Conservation (phyloP, 2,797 vertebrate genomes). For the Micromesistius poutassou region DNA sequence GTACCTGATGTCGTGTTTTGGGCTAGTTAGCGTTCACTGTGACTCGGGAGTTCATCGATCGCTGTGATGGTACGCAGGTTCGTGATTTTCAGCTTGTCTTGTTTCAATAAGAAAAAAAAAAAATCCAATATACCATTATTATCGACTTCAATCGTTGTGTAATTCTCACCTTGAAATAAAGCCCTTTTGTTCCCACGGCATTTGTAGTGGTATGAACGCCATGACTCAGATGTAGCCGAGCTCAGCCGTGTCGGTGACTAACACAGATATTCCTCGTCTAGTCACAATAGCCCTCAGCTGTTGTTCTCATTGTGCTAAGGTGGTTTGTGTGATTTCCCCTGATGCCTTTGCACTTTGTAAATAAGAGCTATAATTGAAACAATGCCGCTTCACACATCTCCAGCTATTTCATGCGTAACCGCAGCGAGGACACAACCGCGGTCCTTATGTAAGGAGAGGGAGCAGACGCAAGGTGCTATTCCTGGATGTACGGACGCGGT, state of each 20-base stretch:
- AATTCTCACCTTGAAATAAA: not conserved
- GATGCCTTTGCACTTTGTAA: not conserved
- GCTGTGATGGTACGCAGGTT: not conserved
- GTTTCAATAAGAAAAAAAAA: not conserved
- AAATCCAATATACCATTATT: not conserved
- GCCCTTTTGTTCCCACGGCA: not conserved
- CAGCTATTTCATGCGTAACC: not conserved
- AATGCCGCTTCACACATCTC: not conserved
- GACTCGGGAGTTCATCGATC: not conserved
- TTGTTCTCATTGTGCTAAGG: not conserved
- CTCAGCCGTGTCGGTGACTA: not conserved
- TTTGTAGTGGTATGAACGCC: not conserved
- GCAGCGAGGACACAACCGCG: not conserved
- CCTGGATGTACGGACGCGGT: not conserved
- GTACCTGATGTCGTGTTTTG: not conserved
- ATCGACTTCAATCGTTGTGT: not conserved
- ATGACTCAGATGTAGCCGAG: not conserved
- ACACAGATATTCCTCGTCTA: not conserved
- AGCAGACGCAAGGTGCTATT: not conserved
- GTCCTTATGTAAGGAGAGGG: not conserved
- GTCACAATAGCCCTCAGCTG: not conserved
- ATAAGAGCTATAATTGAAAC: constrained; percentile 4
- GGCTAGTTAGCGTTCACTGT: not conserved
- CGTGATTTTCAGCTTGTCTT: not conserved
- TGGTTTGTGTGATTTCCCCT: not conserved